Evolutionary conservation across 2,888 invertebrate genomes (phyloP), one percentile per base, ranked within the genome.

Genomic region (Erebia epiphron): DNA sequence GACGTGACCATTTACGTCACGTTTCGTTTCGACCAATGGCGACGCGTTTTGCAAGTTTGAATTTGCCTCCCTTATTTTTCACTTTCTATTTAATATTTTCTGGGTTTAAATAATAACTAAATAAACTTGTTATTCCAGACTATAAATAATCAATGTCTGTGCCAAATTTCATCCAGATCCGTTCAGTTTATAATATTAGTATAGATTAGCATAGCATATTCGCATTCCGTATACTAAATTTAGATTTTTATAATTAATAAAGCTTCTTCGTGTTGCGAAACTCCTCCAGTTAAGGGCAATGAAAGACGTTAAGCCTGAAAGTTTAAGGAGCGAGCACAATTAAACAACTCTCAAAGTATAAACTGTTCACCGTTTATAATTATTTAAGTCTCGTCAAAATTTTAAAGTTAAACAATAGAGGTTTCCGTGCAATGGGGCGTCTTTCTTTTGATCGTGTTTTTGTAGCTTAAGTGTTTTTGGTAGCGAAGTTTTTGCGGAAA

Each of bases 261-360:
- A 66, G 21, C 46, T 18, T 43, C 11, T 43, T 65, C 16, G 35
- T n/a, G 66, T 56, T 14, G 56, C 35, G 41, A 68, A 60, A 67
- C 58, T 67, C 65, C 46, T 56, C 43, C 26, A 67, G 57, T 63
- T 43, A 54, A n/a, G 54, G 63, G 66, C 73, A 76, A 74, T 72
- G 75, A 70, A 73, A 76, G 75, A 75, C 71, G 68, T 68, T 75
- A 73, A 75, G 72, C 71, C 64, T 69, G 41, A 74, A 75, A 76
- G 68, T 72, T 75, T 71, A 65, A 69, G 67, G 61, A 72, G 66
- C 70, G 69, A 67, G 71, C 69, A 73, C 70, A 77, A 75, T 76
- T 73, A 75, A 76, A 73, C 75, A 75, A 74, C 73, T 76, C 71
- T 72, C 67, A 41, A 76, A 79, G 74, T 76, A 73, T 70, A 72